Conservation (phyloP, 2,797 vertebrate species). For the Anguilla obscura region DNA sequence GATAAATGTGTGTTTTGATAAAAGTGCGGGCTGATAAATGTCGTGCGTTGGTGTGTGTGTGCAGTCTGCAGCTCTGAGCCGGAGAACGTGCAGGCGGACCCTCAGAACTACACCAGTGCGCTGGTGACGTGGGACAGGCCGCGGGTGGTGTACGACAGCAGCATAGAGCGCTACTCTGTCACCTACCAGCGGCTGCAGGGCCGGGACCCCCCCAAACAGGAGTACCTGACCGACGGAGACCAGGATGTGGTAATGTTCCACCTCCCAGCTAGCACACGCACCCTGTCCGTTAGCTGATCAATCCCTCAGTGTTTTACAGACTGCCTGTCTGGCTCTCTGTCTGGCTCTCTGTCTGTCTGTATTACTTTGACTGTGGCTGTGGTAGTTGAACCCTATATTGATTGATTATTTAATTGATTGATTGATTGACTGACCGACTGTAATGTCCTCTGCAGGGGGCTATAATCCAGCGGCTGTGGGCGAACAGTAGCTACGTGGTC, state of each 20-base stretch:
- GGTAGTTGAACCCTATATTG: neutral
- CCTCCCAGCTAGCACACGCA: too few species aligned
- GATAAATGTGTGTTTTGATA: neutral
- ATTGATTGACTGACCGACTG: neutral
- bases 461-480: conserved; percentile 83
- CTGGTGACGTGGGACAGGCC: conserved; percentile 94
- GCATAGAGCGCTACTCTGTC: conserved; percentile 91
- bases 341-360: too few species aligned
- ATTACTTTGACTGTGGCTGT: neutral
- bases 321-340: too few species aligned
- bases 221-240: conserved; percentile 95
- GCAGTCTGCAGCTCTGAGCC: conserved; percentile 93
- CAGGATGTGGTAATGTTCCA: conserved; percentile 88
- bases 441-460: conserved; percentile 79
- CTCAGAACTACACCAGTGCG: conserved; percentile 92
- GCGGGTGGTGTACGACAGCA: conserved; percentile 84
- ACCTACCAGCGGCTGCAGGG: conserved; percentile 89
- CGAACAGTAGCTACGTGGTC: conserved; percentile 95
- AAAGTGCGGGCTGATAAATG: neutral
- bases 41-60: neutral
- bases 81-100: conserved; percentile 88
- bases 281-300: neutral
- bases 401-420: neutral
- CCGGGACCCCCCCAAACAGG: conserved; percentile 78
- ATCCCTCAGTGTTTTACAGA: neutral